A percentile compares a stretch with the other conserved stretches of the same genome.
These are phyloP conservation scores for Hemicordylus capensis DNA, from an alignment of 2,113 vertebrate genomes.

Conservation along the genomic window DNA sequence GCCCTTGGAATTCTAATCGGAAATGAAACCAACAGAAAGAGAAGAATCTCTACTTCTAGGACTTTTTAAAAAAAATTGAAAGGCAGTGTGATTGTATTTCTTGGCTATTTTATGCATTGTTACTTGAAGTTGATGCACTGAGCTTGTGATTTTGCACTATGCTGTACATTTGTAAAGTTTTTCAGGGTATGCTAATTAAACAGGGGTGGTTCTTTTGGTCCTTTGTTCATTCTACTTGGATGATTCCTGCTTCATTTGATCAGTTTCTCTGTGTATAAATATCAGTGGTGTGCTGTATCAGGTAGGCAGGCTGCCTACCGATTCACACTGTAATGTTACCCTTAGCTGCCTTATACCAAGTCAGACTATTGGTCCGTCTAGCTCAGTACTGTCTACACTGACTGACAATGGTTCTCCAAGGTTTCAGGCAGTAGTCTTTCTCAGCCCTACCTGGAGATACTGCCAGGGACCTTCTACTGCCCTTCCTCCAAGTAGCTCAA, in stretches of 20 bases:
- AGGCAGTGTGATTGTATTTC: slow-evolving; percentile 33
- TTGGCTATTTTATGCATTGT: slow-evolving; percentile 43
- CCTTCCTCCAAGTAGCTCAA: background rate
- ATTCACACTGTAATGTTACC: no score
- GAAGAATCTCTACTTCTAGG: background rate
- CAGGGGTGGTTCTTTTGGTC: slow-evolving; percentile 57
- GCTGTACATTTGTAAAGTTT: slow-evolving; percentile 79
- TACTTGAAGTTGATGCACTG: slow-evolving; percentile 65
- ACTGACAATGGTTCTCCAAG: no score
- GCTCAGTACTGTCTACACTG: no score
- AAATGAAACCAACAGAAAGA: slow-evolving; percentile 39
- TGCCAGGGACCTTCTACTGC: no score
- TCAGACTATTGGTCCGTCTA: no score
- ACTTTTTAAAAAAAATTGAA: background rate
- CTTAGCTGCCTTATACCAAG: no score
- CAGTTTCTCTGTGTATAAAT: background rate
- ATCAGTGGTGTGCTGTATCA: background rate
- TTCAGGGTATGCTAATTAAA: slow-evolving; percentile 71
- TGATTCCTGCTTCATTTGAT: background rate
- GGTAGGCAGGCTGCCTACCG: background rate
- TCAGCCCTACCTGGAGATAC: no score
- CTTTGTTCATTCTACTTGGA: slow-evolving; percentile 50
- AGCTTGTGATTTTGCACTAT: slow-evolving; percentile 72
- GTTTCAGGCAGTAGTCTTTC: no score
- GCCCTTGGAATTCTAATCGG: slow-evolving; percentile 54